phyloP scores from a whole-genome alignment of 2,113 vertebrate species.

The Phrynosoma blainvillii region DNA sequence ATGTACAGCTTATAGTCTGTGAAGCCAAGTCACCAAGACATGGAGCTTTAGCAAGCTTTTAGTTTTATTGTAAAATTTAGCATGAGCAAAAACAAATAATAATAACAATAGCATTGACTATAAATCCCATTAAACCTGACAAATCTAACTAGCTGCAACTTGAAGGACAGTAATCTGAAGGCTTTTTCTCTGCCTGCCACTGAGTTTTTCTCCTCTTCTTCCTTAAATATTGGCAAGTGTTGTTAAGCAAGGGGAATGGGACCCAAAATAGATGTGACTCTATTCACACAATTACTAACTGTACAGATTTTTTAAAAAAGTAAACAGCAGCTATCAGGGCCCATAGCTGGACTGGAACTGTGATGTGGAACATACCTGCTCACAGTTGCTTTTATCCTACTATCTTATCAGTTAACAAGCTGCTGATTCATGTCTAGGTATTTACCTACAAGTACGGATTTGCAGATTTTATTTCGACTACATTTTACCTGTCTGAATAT shows the following conservation, averaged over 20 bases:
- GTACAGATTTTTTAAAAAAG: neutral
- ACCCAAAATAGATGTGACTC: neutral
- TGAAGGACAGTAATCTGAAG: neutral
- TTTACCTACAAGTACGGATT: neutral
- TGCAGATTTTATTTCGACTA: neutral
- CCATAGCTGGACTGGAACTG: too few relatives aligned
- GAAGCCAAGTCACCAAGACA: too few relatives aligned
- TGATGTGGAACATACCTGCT: neutral
- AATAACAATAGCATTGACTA: too few relatives aligned
- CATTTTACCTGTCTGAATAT: slow-evolving; percentile 91
- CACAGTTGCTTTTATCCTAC: neutral
- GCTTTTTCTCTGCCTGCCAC: neutral
- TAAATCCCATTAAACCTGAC: too few relatives aligned
- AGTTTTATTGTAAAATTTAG: too few relatives aligned
- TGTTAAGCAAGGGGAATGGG: neutral
- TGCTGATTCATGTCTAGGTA: neutral
- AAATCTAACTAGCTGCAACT: neutral
- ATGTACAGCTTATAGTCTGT: too few relatives aligned
- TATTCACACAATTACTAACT: neutral
- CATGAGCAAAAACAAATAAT: too few relatives aligned
- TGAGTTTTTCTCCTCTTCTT: neutral
- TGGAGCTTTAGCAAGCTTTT: too few relatives aligned
- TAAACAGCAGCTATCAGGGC: neutral
- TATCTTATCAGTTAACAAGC: neutral
- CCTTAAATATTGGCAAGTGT: neutral